These are phyloP conservation scores for Diphyllodes magnificus DNA, from an alignment of 2,113 vertebrate species.

Conservation along the genomic window DNA sequence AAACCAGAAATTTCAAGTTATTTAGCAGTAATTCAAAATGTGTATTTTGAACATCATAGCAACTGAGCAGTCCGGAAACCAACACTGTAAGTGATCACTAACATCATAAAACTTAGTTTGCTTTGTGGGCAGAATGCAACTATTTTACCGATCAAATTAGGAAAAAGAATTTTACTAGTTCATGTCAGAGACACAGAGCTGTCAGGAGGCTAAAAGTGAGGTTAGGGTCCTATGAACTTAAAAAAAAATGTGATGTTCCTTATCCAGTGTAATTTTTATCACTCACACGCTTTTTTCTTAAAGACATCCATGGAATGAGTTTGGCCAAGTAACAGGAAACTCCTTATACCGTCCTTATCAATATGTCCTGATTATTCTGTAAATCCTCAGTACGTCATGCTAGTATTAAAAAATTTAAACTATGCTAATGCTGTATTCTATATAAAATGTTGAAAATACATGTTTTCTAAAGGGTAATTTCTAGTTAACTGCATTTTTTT, in stretches of 20 bases:
- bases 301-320: not conserved
- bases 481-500: not conserved
- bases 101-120: not conserved
- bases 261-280: not conserved
- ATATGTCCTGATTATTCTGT: not conserved
- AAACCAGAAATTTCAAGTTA: conserved; percentile 22
- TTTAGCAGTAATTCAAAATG: not conserved
- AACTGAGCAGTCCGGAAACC: not conserved
- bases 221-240: not conserved
- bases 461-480: not conserved
- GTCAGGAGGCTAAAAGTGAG: not conserved
- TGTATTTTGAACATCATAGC: not conserved
- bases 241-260: not conserved
- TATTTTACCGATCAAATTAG: not conserved
- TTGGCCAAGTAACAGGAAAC: not conserved
- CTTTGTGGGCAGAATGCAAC: not conserved
- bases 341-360: not conserved
- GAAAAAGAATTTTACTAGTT: not conserved
- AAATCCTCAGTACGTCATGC: not conserved
- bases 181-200: not conserved
- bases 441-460: not conserved
- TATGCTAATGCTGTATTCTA: not conserved
- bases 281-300: not conserved
- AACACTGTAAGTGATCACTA: not conserved
- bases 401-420: not conserved